phyloP scores from a whole-genome alignment of 2,888 invertebrate species.

The Marasmarcha lunaedactyla region DNA sequence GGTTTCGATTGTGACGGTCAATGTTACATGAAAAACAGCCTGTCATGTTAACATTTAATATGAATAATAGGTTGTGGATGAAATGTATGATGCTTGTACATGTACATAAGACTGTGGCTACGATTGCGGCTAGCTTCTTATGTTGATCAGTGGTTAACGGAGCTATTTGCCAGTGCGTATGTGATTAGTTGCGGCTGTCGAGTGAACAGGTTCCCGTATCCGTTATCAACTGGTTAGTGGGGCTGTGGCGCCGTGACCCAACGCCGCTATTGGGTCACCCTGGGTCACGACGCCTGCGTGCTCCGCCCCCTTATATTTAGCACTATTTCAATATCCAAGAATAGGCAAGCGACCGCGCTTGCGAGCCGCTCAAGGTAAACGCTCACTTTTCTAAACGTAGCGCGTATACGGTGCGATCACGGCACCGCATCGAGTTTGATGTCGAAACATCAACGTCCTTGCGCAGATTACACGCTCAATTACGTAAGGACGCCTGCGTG shows the following conservation, averaged over 20 bases:
- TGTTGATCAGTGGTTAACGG: background rate
- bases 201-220: slow-evolving; percentile 54
- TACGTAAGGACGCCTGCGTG: slow-evolving; percentile 36
- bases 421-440: slow-evolving; percentile 30
- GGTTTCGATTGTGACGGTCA: too few relatives aligned
- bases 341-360: slow-evolving; percentile 51
- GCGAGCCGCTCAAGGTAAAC: slow-evolving; percentile 58
- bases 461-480: slow-evolving; percentile 60
- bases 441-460: slow-evolving; percentile 35
- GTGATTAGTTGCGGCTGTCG: slow-evolving; percentile 24
- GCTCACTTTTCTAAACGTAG: slow-evolving; percentile 62
- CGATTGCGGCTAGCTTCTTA: too few relatives aligned
- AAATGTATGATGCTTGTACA: too few relatives aligned
- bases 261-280: slow-evolving; percentile 62
- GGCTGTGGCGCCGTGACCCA: slow-evolving; percentile 41
- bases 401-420: slow-evolving; percentile 57
- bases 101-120: too few relatives aligned
- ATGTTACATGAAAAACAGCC: too few relatives aligned
- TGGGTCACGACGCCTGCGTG: slow-evolving; percentile 67
- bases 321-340: slow-evolving; percentile 50
- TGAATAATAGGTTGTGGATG: too few relatives aligned
- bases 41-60: too few relatives aligned
- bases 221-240: slow-evolving; percentile 48
- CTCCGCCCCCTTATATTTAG: slow-evolving; percentile 40
- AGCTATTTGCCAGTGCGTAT: slow-evolving; percentile 21